phyloP scores from a whole-genome alignment of 2,888 invertebrate genomes.

The Cremastobaeus sp. region DNA sequence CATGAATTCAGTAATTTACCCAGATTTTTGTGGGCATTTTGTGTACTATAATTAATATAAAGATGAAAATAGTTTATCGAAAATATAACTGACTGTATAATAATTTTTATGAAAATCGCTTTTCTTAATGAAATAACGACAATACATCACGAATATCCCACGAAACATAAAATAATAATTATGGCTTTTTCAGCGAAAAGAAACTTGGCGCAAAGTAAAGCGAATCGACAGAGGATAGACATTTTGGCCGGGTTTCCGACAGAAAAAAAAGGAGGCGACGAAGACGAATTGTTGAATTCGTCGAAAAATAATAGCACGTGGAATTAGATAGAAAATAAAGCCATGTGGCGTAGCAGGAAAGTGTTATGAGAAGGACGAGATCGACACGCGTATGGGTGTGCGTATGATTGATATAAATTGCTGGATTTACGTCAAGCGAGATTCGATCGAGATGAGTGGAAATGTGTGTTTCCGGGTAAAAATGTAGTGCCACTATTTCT shows the following conservation, averaged over 20 bases:
- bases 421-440: conserved; percentile 38
- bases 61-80: too few relatives aligned
- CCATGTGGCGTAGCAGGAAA: conserved; percentile 10
- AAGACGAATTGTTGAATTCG: conserved; percentile 38
- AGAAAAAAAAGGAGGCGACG: conserved; percentile 18
- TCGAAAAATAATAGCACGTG: conserved; percentile 38
- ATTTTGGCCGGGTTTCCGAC: conserved; percentile 16
- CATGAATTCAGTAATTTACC: too few relatives aligned
- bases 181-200: neutral
- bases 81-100: too few relatives aligned
- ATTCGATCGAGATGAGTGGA: conserved; percentile 46
- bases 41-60: too few relatives aligned
- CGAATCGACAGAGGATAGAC: conserved; percentile 18
- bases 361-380: conserved; percentile 44
- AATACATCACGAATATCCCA: too few relatives aligned
- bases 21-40: too few relatives aligned
- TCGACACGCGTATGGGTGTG: too few relatives aligned
- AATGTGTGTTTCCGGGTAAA: conserved; percentile 46
- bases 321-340: conserved; percentile 43
- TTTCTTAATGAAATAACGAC: too few relatives aligned
- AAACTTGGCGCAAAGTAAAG: neutral
- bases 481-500: conserved; percentile 31
- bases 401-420: conserved; percentile 54
- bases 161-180: conserved; percentile 2
- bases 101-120: too few relatives aligned